Evolutionary conservation across 2,113 vertebrate genomes (phyloP), one percentile per base, ranked within the genome.

Genomic region (Donacobius atricapilla): DNA sequence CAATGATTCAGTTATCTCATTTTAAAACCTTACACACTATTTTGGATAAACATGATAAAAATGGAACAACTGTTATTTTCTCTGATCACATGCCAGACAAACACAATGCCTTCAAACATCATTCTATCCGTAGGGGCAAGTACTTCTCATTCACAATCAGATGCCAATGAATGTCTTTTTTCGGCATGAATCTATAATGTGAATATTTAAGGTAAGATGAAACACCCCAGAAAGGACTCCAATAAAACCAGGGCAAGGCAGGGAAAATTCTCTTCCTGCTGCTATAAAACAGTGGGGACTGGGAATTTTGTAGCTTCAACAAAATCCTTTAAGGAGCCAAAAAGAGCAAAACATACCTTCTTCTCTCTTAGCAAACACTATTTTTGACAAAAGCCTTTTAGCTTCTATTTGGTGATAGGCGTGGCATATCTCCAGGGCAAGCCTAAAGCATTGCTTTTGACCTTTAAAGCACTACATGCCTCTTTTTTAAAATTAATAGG

Each of bases 361-460:
- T 50, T 81, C 75, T 37, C 33, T 71, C 13, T 57, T 69, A 53
- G 18, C n/a, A 54, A 71, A 78, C 14, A 27, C 11, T 79, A 28
- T 61, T 87, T 95, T 71, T 80, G n/a, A 75, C 44, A 87, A 93
- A 63, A 82, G 6, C 11, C 33, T 84, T 71, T 79, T 85, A 89
- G 22, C 8, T 58, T 60, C 25, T 61, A 21, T 79, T 89, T 89
- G 83, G 70, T 61, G 50, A 94, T 31, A 94, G 81, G 87, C 2
- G 8, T 9, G 2, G 40, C 5, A 0, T 66, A 65, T 53, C 57
- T 84, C 72, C 22, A 79, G 37, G 53, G 56, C 51, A 87, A 94
- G 69, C 45, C 86, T 94, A 88, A 91, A 83, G 58, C 39, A 70
- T 40, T 80, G 19, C 11, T 83, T 95, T 90, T 90, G 78, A 91